Base-by-base conservation (phyloP, 2,113 vertebrate genomes). In the Rhinolophus sinicus region DNA sequence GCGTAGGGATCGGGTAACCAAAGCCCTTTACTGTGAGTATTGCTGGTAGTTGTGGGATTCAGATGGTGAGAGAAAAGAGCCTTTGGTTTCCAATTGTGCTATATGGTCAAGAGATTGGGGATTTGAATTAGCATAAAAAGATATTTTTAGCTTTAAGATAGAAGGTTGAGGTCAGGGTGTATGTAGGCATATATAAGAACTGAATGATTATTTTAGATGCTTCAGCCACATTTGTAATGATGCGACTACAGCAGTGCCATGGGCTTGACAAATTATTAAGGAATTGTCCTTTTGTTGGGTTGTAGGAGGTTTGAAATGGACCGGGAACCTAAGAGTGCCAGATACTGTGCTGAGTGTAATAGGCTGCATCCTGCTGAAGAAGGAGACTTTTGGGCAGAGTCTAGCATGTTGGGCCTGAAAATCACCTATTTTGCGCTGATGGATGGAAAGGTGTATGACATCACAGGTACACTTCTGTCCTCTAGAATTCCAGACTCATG, bases 361-460 rank as follows among this genome's bases (percentile, higher is more conserved):
- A 98, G 97, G 70, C 98, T 98, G 96, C 99, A 99, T 93, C 98
- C 99, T 0, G 99, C 99, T 0, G 99, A 99, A 93, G 99, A 99
- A 91, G 99, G 99, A 1, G 99, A 99, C 97, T 98, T 99, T 93
- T 99, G 99, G 99, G 99, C 99, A 0, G 99, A 99, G 97, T 99
- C 99, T 62, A 99, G 99, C 97, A 99, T 99, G 99, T 97, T 99
- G 94, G 99, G 99, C 47, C 98, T 99, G 81, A 99, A 99, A 69
- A 99, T 99, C 98, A 99, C 99, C 22, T 99, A 99, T 97, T 99
- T 99, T 81, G 99, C 99, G 47, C 98, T 99, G 93, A 99, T 99
- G 99, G 99, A 99, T 7, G 99, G 99, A 35, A 99, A 99, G 83
- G 99, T 99, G 83, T 99, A 99, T 92, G 99, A 99, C 93, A 99